Conservation (phyloP, 1,140 invertebrate species). For the Nasonia longicornis region DNA sequence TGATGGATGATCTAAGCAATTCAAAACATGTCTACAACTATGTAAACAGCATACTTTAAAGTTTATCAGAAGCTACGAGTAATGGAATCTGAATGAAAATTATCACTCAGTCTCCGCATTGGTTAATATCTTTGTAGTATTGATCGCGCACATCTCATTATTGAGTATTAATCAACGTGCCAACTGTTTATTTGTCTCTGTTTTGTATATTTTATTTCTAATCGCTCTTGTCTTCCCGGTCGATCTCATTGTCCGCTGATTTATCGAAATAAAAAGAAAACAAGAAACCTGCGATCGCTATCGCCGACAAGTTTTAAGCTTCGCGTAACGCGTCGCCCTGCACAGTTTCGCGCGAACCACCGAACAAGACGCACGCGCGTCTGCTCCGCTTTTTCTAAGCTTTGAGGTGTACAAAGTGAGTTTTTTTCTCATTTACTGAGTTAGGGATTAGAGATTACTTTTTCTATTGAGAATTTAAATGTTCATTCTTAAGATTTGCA, state of each 20-base stretch:
- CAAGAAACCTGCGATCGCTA: conserved; percentile 26
- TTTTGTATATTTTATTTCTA: conserved; percentile 16
- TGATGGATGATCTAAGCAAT: too few species aligned
- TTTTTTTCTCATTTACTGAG: neutral
- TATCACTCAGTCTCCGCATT: too few species aligned
- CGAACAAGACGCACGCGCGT: conserved; percentile 38
- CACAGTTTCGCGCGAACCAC: conserved; percentile 42
- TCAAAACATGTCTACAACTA: too few species aligned
- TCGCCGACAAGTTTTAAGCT: conserved; percentile 41
- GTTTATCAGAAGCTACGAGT: too few species aligned
- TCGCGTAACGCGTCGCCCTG: conserved; percentile 37
- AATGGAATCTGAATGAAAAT: too few species aligned
- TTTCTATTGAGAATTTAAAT: neutral
- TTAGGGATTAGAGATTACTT: neutral
- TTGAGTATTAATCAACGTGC: neutral
- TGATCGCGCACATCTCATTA: neutral
- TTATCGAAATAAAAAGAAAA: conserved; percentile 13
- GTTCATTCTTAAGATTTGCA: neutral
- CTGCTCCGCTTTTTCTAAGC: conserved; percentile 15
- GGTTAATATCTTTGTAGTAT: neutral
- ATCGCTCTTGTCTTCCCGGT: neutral
- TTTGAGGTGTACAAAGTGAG: neutral
- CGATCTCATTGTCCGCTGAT: neutral
- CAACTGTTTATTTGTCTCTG: neutral
- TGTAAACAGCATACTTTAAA: too few species aligned